These are phyloP conservation scores for Thomomys bottae DNA, from an alignment of 2,113 vertebrate species.

Conservation along the genomic window DNA sequence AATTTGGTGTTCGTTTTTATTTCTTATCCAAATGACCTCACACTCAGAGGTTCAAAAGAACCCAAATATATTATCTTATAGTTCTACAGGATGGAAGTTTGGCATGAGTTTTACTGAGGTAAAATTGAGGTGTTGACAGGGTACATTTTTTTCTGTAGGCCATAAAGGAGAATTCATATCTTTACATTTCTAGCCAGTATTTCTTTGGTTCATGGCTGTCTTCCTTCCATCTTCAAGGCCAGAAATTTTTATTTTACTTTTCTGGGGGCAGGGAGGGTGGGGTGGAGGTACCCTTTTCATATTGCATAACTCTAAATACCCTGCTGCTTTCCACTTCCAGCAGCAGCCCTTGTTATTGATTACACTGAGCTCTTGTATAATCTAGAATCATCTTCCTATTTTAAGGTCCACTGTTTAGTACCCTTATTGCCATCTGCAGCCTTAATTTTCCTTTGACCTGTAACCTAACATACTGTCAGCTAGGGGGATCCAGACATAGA, in stretches of 20 bases:
- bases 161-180: not conserved
- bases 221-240: not conserved
- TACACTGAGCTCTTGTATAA: not conserved
- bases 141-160: not conserved
- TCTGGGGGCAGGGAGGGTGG: no score
- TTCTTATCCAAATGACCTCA: not conserved
- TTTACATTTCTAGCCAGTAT: not conserved
- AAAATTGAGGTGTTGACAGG: not conserved
- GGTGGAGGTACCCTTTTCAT: not conserved
- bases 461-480: not conserved
- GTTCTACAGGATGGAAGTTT: not conserved
- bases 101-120: not conserved
- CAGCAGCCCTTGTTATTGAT: no score
- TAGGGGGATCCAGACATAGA: not conserved
- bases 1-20: conserved; percentile 7
- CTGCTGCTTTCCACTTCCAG: not conserved
- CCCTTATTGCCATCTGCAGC: not conserved
- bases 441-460: not conserved
- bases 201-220: not conserved
- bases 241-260: not conserved
- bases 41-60: not conserved
- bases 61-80: not conserved
- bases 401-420: not conserved
- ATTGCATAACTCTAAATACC: not conserved
- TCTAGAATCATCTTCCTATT: not conserved